Evolutionary conservation across 2,888 invertebrate genomes (phyloP), one percentile per base, ranked within the genome.

Genomic region (Aricia artaxerxes): DNA sequence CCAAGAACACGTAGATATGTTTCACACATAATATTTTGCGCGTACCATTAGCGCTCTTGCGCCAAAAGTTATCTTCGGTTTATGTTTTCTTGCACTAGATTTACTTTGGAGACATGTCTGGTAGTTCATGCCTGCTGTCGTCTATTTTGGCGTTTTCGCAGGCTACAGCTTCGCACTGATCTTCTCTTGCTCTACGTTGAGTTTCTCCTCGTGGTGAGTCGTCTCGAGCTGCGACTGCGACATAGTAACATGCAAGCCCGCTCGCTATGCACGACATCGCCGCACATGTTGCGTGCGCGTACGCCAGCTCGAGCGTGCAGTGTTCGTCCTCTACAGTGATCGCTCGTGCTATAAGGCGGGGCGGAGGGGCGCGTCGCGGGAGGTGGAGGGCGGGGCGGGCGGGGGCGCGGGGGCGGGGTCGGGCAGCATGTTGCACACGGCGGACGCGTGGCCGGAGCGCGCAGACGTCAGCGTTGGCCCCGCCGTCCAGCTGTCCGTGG

Each of bases 361-460:
- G 1, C 83, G 81, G n/a, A 85, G 82, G n/a, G 85, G 82, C 6
- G 85, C 61, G 1, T 88, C 85, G 75, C 86, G 77, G 77, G 79
- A 73, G 60, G 49, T 60, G 64, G 53, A 75, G 80, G 61, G 73
- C 87, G 81, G 83, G 83, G 44, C 73, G 44, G 11, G 86, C n/a
- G 88, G 80, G 78, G 89, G 83, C 83, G 44, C 73, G 73, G 11
- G 86, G 24, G 88, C 81, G 79, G 89, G 88, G 31, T 81, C 78
- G 82, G 84, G 86, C 13, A 88, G 92, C 86, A 96, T 95, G 91
- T 97, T 97, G 86, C 98, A 98, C 16, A 98, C 98, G 3, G 98
- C 98, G 75, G 98, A 97, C 0, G 98, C 98, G 91, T 98, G 98
- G 0, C 99, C 98, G 11, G 98, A 98, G 78, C 98, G 96, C 11